These are phyloP conservation scores for Petromus typicus DNA, from an alignment of 2,113 vertebrate genomes.

Conservation along the genomic window DNA sequence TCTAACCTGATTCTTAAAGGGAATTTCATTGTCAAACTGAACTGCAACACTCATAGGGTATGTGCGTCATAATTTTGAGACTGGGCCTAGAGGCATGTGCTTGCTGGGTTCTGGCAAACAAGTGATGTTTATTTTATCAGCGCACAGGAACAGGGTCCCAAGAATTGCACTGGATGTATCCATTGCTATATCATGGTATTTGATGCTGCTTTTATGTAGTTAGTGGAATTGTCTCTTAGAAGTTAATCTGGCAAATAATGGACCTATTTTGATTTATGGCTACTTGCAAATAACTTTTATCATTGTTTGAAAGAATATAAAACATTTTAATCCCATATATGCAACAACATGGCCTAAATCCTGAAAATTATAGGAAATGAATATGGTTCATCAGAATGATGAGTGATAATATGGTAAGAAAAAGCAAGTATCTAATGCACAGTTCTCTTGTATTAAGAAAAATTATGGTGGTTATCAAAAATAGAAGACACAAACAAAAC, in stretches of 20 bases:
- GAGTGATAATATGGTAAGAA: neutral
- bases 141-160: neutral
- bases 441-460: neutral
- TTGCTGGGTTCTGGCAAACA: neutral
- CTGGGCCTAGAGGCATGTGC: neutral
- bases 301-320: conserved; percentile 29
- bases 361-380: neutral
- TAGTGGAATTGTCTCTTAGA: neutral
- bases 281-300: conserved; percentile 26
- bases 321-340: neutral
- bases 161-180: neutral
- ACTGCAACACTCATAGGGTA: neutral
- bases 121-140: neutral
- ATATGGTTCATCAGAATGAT: neutral
- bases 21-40: neutral
- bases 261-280: neutral
- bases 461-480: neutral
- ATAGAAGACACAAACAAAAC: conserved; percentile 20
- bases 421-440: neutral
- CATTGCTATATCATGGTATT: neutral
- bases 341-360: neutral
- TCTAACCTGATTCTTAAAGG: neutral
- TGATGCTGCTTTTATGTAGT: neutral
- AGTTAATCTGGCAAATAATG: neutral
- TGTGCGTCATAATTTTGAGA: neutral